These are phyloP conservation scores for Lottia scabra DNA, from an alignment of 2,888 invertebrate species.

Conservation along the genomic window DNA sequence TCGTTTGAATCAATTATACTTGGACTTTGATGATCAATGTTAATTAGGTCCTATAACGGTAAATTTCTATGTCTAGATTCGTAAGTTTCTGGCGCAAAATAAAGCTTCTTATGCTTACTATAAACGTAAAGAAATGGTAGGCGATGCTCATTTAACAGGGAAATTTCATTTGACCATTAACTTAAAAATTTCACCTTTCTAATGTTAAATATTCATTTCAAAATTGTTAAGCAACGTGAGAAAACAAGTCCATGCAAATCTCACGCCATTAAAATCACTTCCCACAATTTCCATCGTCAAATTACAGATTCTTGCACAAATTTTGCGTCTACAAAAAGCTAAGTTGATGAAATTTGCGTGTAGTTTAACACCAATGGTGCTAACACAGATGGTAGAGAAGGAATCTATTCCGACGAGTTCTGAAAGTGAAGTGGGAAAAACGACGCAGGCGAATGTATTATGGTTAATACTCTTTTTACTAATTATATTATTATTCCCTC, in stretches of 20 bases:
- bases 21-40: background rate
- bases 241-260: background rate
- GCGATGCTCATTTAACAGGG: no score
- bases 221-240: background rate
- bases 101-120: background rate
- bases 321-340: background rate
- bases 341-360: background rate
- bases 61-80: no score
- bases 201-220: no score
- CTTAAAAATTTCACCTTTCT: no score
- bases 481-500: constrained; percentile 13
- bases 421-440: constrained; percentile 2
- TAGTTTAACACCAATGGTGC: constrained; percentile 10
- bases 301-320: background rate
- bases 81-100: background rate
- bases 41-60: no score
- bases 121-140: background rate
- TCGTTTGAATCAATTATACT: background rate
- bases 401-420: background rate
- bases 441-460: constrained; percentile 12
- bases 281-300: background rate
- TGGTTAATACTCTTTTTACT: constrained; percentile 15
- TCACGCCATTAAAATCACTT: background rate
- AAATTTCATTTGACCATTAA: no score
- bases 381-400: constrained; percentile 11